These are phyloP conservation scores for Cyrtorhinus lividipennis DNA, from an alignment of 1,140 invertebrate genomes.

Conservation along the genomic window DNA sequence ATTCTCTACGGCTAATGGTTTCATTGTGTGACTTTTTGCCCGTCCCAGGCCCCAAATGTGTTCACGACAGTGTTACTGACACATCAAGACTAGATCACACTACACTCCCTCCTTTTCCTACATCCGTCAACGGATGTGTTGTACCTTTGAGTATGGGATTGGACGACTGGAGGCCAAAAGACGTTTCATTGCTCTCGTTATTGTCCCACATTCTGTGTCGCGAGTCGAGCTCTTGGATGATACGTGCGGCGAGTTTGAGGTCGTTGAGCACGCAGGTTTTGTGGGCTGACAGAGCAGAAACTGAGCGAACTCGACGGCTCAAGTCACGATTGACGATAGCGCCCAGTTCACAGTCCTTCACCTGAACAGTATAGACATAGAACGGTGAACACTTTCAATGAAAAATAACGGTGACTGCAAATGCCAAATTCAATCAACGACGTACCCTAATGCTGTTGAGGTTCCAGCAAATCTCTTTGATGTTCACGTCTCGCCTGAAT, in stretches of 20 bases:
- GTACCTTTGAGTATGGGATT: conserved; percentile 79
- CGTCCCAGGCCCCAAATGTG: too few species aligned
- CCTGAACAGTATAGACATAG: conserved; percentile 32
- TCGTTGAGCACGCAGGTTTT: conserved; percentile 78
- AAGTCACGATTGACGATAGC: conserved; percentile 90
- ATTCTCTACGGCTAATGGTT: too few species aligned
- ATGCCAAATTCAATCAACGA: too few species aligned
- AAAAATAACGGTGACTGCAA: too few species aligned
- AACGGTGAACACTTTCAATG: background rate
- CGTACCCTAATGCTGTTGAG: conserved; percentile 83
- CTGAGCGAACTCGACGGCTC: conserved; percentile 76
- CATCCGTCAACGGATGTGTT: too few species aligned
- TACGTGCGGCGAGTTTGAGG: conserved; percentile 83
- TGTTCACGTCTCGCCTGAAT: conserved; percentile 91
- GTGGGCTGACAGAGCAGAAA: conserved; percentile 84
- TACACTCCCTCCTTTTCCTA: too few species aligned
- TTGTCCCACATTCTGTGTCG: conserved; percentile 11
- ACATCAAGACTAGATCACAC: too few species aligned
- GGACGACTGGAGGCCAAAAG: conserved; percentile 68
- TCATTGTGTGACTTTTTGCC: too few species aligned
- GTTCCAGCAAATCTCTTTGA: conserved; percentile 99
- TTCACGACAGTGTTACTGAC: too few species aligned
- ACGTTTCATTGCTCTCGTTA: conserved; percentile 26
- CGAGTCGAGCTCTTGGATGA: conserved; percentile 43
- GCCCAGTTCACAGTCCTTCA: conserved; percentile 83